Percentiles rank a stretch among this genome's conserved stretches.
Conservation (phyloP, 2,797 vertebrate genomes). For the Synanceia verrucosa region DNA sequence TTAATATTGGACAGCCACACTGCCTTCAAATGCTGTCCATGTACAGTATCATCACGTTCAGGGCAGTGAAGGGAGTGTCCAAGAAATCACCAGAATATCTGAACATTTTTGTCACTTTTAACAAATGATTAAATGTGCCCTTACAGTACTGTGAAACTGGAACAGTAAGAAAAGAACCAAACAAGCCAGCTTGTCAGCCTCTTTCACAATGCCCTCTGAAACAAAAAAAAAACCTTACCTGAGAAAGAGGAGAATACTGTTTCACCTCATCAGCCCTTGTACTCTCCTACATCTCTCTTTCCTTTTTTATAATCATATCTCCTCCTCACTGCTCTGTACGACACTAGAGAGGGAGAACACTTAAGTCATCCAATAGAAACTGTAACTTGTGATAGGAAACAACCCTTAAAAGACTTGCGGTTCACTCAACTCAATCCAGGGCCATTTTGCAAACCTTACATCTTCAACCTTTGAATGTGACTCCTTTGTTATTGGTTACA, state of each 20-base stretch:
- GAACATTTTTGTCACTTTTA: background rate
- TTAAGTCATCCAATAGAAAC: background rate
- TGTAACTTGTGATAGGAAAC: background rate
- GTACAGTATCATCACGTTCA: background rate
- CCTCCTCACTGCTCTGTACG: background rate
- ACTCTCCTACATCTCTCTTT: slow-evolving; percentile 3
- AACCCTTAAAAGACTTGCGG: slow-evolving; percentile 2
- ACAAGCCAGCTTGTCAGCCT: slow-evolving; percentile 75
- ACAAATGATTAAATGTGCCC: slow-evolving; percentile 18
- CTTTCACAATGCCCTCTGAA: slow-evolving; percentile 36
- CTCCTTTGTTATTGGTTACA: background rate
- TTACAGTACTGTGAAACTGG: slow-evolving; percentile 68
- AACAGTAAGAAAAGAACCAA: slow-evolving; percentile 54
- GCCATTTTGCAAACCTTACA: background rate
- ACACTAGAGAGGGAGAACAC: background rate
- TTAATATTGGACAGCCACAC: background rate
- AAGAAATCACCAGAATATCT: background rate
- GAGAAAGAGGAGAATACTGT: slow-evolving; percentile 18
- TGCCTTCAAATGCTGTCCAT: background rate
- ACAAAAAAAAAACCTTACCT: background rate
- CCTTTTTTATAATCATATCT: slow-evolving; percentile 6
- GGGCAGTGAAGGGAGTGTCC: slow-evolving; percentile 21
- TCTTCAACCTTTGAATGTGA: background rate
- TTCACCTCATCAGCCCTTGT: background rate
- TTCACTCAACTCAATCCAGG: background rate